These are phyloP conservation scores for Trachelus troglodyta DNA, from an alignment of 2,888 invertebrate genomes.

Conservation along the genomic window DNA sequence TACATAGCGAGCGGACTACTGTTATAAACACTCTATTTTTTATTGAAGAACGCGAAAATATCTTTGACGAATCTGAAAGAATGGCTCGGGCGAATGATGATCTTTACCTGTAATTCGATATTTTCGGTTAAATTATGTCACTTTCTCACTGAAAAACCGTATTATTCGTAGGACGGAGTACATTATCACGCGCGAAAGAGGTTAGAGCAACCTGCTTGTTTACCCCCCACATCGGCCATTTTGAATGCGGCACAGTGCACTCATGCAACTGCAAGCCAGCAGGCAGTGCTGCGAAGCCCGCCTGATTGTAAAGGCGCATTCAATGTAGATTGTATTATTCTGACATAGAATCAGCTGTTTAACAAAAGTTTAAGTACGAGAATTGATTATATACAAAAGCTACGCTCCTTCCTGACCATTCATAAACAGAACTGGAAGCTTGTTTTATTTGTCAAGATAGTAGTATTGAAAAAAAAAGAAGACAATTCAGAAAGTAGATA, in stretches of 20 bases:
- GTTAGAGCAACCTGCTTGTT: conserved; percentile 58
- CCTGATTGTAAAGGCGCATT: background rate
- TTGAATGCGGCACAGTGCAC: conserved; percentile 43
- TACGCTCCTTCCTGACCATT: background rate
- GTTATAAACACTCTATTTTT: conserved; percentile 45
- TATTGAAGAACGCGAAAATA: conserved; percentile 19
- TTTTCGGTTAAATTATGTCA: background rate
- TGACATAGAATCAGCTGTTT: background rate
- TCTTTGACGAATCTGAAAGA: conserved; percentile 14
- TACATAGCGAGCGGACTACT: conserved; percentile 39
- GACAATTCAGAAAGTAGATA: background rate
- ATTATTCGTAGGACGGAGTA: conserved; percentile 11
- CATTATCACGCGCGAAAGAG: conserved; percentile 45
- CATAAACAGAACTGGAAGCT: no score
- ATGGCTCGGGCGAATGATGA: background rate
- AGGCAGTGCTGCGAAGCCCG: background rate
- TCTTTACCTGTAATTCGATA: background rate
- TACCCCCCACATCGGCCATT: conserved; percentile 56
- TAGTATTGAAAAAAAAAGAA: background rate
- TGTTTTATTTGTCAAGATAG: background rate
- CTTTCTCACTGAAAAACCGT: conserved; percentile 6
- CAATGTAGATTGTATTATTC: background rate
- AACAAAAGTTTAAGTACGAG: background rate
- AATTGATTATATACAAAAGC: background rate
- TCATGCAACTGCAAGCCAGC: conserved; percentile 15